Percentiles rank a stretch among this genome's conserved stretches.
phyloP scores from a whole-genome alignment of 2,113 vertebrate species.

The Paradoxurus hermaphroditus region DNA sequence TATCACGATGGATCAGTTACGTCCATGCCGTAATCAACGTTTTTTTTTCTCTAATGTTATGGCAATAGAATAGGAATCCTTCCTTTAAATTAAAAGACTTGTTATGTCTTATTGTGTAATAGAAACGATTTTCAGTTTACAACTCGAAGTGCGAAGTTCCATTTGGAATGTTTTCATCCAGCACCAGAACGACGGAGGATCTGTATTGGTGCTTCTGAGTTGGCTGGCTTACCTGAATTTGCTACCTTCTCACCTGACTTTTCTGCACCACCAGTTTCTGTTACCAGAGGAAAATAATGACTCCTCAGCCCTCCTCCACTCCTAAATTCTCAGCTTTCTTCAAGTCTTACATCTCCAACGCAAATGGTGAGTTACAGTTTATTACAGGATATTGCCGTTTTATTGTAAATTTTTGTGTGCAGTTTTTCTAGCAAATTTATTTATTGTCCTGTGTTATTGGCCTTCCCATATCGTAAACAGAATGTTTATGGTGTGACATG shows the following conservation, averaged over 20 bases:
- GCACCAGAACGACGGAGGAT: not conserved
- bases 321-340: not conserved
- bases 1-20: not conserved
- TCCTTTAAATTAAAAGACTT: not conserved
- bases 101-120: rapidly evolving
- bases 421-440: not conserved
- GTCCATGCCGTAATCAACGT: not conserved
- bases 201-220: not conserved
- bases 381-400: slow-evolving; percentile 19
- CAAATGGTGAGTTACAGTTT: not conserved
- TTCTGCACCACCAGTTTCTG: not conserved
- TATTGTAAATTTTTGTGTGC: not conserved
- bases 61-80: not conserved
- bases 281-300: not conserved
- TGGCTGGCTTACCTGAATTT: not conserved
- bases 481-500: not conserved
- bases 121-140: not conserved
- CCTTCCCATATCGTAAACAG: not conserved
- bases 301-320: not conserved
- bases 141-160: not conserved
- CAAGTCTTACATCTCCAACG: not conserved
- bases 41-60: not conserved
- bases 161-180: not conserved
- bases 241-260: not conserved
- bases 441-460: not conserved